These are phyloP conservation scores for Disparrhopalites patrizii DNA, from an alignment of 2,888 invertebrate genomes.

Conservation along the genomic window DNA sequence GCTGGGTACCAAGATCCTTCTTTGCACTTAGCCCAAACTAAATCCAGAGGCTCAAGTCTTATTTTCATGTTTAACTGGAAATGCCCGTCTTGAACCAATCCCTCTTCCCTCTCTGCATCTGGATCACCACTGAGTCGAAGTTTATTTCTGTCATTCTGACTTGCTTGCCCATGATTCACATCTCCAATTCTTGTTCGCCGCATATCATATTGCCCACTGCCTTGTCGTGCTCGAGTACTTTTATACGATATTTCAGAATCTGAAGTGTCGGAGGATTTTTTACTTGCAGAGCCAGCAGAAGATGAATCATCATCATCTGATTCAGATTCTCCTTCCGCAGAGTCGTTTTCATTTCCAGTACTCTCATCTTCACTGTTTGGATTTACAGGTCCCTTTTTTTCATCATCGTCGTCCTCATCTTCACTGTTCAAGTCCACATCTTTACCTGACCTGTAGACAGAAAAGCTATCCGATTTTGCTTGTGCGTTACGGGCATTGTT, in stretches of 20 bases:
- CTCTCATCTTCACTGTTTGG: constrained; percentile 44
- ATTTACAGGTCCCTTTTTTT: constrained; percentile 32
- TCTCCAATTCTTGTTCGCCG: too few species aligned
- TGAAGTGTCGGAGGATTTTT: constrained; percentile 10
- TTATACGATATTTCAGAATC: neutral
- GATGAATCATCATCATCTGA: neutral
- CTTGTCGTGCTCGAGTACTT: neutral
- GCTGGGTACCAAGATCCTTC: constrained; percentile 98
- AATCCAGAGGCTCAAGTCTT: constrained; percentile 68
- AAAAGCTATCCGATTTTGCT: constrained; percentile 13
- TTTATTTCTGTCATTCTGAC: neutral
- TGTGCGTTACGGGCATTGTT: neutral
- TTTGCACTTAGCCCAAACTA: constrained; percentile 96
- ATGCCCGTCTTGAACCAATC: constrained; percentile 11
- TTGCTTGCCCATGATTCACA: too few species aligned
- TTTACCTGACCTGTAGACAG: constrained; percentile 13
- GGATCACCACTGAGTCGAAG: neutral
- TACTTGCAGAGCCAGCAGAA: neutral
- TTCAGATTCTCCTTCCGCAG: constrained; percentile 29
- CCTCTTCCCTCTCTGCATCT: neutral
- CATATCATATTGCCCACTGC: constrained; percentile 1
- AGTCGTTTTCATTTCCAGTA: constrained; percentile 27
- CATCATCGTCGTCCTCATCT: constrained; percentile 33
- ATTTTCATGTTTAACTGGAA: constrained; percentile 45
- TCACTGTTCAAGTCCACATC: constrained; percentile 26